A percentile compares a stretch with the other conserved stretches of the same genome.
phyloP scores from a whole-genome alignment of 2,113 vertebrate genomes.

The Catharus bicknelli region DNA sequence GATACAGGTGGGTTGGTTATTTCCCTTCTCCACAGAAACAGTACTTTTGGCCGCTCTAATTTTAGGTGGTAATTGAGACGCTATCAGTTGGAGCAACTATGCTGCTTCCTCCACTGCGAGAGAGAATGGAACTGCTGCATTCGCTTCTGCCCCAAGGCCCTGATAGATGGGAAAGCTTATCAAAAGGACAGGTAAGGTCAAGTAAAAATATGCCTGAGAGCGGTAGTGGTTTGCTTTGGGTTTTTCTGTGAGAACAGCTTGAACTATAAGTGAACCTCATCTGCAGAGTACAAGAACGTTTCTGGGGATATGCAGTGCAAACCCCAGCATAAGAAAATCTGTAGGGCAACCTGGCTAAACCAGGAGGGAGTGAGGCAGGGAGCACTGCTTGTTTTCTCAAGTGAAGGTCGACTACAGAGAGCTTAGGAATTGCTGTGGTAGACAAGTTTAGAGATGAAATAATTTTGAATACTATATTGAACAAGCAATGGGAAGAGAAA shows the following conservation, averaged over 20 bases:
- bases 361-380: background rate
- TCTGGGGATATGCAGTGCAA: background rate
- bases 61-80: slow-evolving; percentile 95
- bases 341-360: background rate
- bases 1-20: background rate
- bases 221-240: background rate
- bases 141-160: slow-evolving; percentile 95
- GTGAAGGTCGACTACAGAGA: background rate
- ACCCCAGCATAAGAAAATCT: background rate
- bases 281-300: background rate
- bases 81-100: slow-evolving; percentile 98
- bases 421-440: background rate
- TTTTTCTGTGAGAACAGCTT: background rate
- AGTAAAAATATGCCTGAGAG: background rate
- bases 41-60: slow-evolving; percentile 24
- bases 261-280: background rate
- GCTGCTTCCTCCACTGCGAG: slow-evolving; percentile 92
- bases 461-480: background rate
- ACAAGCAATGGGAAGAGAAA: background rate
- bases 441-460: background rate
- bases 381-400: background rate
- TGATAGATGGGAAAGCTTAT: slow-evolving; percentile 96
- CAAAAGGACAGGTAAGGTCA: slow-evolving; percentile 92
- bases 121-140: slow-evolving; percentile 97
- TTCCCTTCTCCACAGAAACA: background rate